phyloP scores from a whole-genome alignment of 2,888 invertebrate genomes.

The Caenorhabditis uteleia region DNA sequence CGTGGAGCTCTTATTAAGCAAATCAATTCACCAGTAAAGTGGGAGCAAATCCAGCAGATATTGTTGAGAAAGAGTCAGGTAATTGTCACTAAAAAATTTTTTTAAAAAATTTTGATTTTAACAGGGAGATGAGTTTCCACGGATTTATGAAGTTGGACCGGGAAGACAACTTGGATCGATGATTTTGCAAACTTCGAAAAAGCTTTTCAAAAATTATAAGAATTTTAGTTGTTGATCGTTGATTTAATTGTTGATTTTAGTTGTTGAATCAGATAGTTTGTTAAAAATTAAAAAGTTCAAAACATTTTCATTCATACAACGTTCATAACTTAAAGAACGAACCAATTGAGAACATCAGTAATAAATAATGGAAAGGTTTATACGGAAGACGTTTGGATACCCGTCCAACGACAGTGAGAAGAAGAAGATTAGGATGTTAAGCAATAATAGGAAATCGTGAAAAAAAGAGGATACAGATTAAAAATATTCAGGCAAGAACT shows the following conservation, averaged over 20 bases:
- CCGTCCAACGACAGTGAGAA: too few species aligned
- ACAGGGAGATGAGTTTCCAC: conserved; percentile 62
- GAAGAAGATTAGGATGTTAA: too few species aligned
- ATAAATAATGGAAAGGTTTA: too few species aligned
- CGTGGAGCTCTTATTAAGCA: conserved; percentile 56
- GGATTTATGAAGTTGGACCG: conserved; percentile 66
- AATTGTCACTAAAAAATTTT: not conserved
- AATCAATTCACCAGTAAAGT: conserved; percentile 62
- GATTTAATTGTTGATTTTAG: not conserved
- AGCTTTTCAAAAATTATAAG: conserved; percentile 55
- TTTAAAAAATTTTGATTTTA: not conserved
- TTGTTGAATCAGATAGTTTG: too few species aligned
- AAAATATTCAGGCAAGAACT: too few species aligned
- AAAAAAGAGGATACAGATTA: too few species aligned
- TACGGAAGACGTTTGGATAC: too few species aligned
- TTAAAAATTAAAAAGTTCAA: too few species aligned
- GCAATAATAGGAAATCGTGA: too few species aligned
- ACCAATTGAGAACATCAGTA: too few species aligned
- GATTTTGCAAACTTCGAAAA: conserved; percentile 63
- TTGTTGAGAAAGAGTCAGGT: conserved; percentile 64
- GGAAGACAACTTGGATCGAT: conserved; percentile 66
- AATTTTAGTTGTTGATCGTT: conserved; percentile 40
- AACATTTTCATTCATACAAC: too few species aligned
- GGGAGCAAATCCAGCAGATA: conserved; percentile 68
- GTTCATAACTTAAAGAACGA: too few species aligned